Conservation (phyloP, 2,888 invertebrate genomes). For the Pristionchus entomophagus region DNA sequence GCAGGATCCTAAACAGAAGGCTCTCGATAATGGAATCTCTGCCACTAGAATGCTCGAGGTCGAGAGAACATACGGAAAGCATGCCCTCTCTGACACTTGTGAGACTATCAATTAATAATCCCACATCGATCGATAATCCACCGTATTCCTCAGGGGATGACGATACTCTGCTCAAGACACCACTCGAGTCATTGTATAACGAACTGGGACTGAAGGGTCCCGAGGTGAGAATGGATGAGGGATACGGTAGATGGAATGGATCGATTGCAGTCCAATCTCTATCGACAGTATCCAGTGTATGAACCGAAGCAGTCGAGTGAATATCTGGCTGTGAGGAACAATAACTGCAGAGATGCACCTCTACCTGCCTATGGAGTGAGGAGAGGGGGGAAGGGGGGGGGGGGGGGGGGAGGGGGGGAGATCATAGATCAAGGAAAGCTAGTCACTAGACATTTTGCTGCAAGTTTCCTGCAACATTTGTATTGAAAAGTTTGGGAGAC, state of each 20-base stretch:
- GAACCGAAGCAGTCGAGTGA: conserved; percentile 72
- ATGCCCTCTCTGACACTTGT: conserved; percentile 68
- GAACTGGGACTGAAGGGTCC: conserved; percentile 65
- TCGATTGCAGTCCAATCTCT: conserved; percentile 52
- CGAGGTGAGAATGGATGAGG: conserved; percentile 46
- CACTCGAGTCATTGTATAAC: conserved; percentile 65
- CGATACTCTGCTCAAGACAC: conserved; percentile 64
- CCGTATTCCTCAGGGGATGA: conserved; percentile 52
- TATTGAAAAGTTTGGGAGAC: no score
- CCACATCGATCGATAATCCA: neutral
- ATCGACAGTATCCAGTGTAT: conserved; percentile 70
- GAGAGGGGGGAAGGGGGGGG: neutral
- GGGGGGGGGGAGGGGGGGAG: conserved; percentile 2
- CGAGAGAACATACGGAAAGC: conserved; percentile 67
- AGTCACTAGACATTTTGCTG: no score
- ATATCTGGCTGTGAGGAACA: conserved; percentile 62
- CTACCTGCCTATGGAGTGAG: conserved; percentile 5
- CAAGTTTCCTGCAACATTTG: no score
- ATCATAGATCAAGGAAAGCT: neutral
- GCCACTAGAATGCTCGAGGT: conserved; percentile 70
- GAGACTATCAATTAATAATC: conserved; percentile 28
- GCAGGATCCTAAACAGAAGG: conserved; percentile 58
- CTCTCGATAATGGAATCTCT: conserved; percentile 61
- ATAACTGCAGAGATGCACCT: conserved; percentile 28
- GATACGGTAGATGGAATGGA: neutral